Evolutionary conservation across 2,113 vertebrate genomes (phyloP), one percentile per base, ranked within the genome.

Genomic region (Sphyrna mokarran): DNA sequence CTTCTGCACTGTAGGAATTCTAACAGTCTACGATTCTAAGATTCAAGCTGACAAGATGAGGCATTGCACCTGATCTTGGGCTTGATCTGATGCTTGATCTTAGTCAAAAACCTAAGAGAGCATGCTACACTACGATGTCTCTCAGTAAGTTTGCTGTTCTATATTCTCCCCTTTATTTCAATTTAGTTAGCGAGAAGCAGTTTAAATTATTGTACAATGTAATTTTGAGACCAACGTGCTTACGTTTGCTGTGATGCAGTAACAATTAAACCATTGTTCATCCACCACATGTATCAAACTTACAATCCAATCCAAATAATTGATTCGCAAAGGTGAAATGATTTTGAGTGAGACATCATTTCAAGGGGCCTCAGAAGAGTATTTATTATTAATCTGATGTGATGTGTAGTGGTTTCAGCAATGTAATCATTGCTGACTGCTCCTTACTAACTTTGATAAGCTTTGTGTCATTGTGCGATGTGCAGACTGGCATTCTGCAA

Each of bases 311-410:
- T 58, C 80, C 6, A 83, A 83, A 83, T 83, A 83, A 83, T 8
- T 93, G 89, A 93, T 66, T 93, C 33, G 89, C 89, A 37, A 18
- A 68, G 61, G 58, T n/a, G 7, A 7, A 14, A 63, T 14, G 33
- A 66, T 22, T 91, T 40, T 20, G 61, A 93, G 61, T 16, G 16
- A 93, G n/a, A 37, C 61, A 68, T 68, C 89, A 93, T 93, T 66
- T 37, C n/a, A 7, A 93, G 61, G 18, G 1, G 33, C 89, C 89
- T 93, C 89, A 66, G 89, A 66, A 93, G 33, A 93, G 61, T 93
- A 66, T 93, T 93, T 93, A 93, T 93, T 61, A 37, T 37, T 33
- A 68, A 93, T 20, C 87, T 90, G 58, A 63, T 91, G 61, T 37
- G 89, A 91, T 20, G 58, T 91, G 61, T 63, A n/a, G n/a, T 63